phyloP scores from a whole-genome alignment of 1,140 invertebrate species.

The Eurosta solidaginis region DNA sequence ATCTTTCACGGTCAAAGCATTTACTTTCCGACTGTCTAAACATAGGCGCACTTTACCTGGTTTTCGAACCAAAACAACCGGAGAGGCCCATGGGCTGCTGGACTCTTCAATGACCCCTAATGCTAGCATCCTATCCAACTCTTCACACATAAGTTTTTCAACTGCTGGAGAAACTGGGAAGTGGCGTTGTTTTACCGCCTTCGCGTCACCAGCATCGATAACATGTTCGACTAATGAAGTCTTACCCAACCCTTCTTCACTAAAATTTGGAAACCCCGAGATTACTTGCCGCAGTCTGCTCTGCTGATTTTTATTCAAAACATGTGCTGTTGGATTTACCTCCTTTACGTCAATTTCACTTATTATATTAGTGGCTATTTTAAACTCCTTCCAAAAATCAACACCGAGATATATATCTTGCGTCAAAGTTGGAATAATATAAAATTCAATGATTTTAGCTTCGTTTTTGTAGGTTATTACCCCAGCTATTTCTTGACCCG shows the following conservation, averaged over 20 bases:
- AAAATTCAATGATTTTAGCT: too few species aligned
- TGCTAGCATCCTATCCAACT: too few species aligned
- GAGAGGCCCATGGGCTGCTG: constrained; percentile 4
- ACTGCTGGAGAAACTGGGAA: too few species aligned
- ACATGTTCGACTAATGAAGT: not conserved
- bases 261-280: not conserved
- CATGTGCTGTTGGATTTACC: not conserved
- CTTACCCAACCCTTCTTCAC: not conserved
- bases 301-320: not conserved
- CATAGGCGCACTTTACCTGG: not conserved
- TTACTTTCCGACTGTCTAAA: not conserved
- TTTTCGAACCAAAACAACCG: too few species aligned
- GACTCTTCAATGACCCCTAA: too few species aligned
- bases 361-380: not conserved
- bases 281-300: not conserved
- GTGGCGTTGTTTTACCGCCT: not conserved
- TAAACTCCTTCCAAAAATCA: not conserved
- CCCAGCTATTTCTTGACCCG: too few species aligned
- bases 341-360: not conserved
- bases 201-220: constrained; percentile 8
- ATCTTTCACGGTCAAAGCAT: too few species aligned
- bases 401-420: not conserved
- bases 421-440: not conserved
- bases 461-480: too few species aligned
- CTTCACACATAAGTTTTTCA: not conserved